Conservation (phyloP, 2,113 vertebrate species). For the Peromyscus maniculatus region DNA sequence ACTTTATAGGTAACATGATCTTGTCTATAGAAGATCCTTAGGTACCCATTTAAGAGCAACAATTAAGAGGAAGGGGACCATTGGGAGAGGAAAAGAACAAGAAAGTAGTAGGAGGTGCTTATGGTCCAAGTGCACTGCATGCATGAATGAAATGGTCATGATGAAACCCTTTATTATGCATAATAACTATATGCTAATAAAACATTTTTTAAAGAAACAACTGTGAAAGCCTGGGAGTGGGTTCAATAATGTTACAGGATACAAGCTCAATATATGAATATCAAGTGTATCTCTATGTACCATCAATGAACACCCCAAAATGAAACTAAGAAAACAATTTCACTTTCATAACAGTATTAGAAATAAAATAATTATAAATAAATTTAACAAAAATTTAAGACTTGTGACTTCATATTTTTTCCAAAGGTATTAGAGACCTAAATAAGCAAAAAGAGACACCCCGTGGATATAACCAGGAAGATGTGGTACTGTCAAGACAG, state of each 20-base stretch:
- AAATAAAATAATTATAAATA: constrained; percentile 49
- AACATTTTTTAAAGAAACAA: not conserved
- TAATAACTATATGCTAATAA: no score
- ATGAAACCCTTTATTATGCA: not conserved
- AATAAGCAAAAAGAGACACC: not conserved
- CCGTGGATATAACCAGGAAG: not conserved
- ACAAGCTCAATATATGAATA: constrained; percentile 22
- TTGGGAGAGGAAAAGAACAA: not conserved
- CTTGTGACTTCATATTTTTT: not conserved
- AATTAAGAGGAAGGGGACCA: not conserved
- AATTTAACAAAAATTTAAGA: not conserved
- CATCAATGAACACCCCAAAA: constrained; percentile 47
- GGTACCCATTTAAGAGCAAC: not conserved
- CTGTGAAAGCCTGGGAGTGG: constrained; percentile 3
- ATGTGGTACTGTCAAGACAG: not conserved
- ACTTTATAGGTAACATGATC: not conserved
- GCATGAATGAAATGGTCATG: not conserved
- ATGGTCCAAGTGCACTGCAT: not conserved
- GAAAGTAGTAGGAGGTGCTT: not conserved
- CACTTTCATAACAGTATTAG: constrained; percentile 14
- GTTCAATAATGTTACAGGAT: not conserved
- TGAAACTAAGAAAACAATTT: constrained; percentile 10
- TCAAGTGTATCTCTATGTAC: not conserved
- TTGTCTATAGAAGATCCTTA: constrained; percentile 51
- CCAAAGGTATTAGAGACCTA: not conserved